These are phyloP conservation scores for Helostoma temminkii DNA, from an alignment of 2,797 vertebrate species.

Conservation along the genomic window DNA sequence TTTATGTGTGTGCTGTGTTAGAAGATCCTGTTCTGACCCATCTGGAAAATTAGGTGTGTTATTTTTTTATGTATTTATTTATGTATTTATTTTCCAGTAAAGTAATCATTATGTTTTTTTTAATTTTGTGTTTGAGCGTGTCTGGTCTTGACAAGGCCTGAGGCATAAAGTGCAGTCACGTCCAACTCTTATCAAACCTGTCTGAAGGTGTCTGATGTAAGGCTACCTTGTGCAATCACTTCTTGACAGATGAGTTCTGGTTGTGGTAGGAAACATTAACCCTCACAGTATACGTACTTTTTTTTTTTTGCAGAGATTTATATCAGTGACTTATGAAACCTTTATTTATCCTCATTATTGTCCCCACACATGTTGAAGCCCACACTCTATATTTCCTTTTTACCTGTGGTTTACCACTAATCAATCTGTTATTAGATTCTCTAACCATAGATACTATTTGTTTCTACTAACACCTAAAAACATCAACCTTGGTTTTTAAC, in stretches of 20 bases:
- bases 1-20: not conserved
- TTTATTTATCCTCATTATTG: not conserved
- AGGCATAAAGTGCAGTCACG: conserved; percentile 74
- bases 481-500: not conserved
- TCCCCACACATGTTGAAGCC: not conserved
- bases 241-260: conserved; percentile 52
- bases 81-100: conserved; percentile 25
- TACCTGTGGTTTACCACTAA: not conserved
- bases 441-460: not conserved
- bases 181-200: conserved; percentile 74
- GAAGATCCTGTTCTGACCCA: conserved; percentile 10
- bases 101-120: conserved; percentile 36
- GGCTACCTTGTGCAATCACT: conserved; percentile 67
- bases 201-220: conserved; percentile 68
- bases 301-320: conserved; percentile 13
- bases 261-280: conserved; percentile 21
- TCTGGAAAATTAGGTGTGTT: not conserved
- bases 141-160: conserved; percentile 65
- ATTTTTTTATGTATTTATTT: conserved; percentile 13
- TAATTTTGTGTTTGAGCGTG: conserved; percentile 46
- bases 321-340: conserved; percentile 9
- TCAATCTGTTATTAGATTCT: conserved; percentile 1
- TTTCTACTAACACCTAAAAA: not conserved
- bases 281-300: conserved; percentile 18
- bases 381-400: not conserved